These are phyloP conservation scores for Sphyrna mokarran DNA, from an alignment of 2,113 vertebrate genomes.

Conservation along the genomic window DNA sequence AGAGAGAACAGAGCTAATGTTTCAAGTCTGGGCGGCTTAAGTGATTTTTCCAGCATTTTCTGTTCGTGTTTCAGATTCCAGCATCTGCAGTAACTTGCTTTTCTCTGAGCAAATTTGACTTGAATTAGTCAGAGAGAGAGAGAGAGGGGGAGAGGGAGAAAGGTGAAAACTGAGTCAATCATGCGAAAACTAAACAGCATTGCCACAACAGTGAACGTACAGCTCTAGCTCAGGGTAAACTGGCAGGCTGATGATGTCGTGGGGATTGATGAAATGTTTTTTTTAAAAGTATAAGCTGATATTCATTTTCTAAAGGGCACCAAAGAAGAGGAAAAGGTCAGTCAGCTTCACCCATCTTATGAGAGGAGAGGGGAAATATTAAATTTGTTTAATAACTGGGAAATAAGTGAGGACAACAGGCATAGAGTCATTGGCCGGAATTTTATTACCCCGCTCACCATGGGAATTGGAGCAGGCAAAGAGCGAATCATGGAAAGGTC, in stretches of 20 bases:
- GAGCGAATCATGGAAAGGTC: too few relatives aligned
- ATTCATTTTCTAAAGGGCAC: background rate
- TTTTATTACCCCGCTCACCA: too few relatives aligned
- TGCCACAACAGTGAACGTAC: background rate
- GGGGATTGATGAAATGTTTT: too few relatives aligned
- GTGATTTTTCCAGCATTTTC: too few relatives aligned
- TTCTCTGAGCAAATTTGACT: background rate
- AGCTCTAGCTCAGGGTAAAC: background rate
- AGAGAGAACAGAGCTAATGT: too few relatives aligned
- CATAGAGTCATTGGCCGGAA: too few relatives aligned
- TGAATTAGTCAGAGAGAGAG: background rate
- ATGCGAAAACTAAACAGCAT: background rate
- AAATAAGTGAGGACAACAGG: background rate
- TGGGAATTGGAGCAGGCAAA: too few relatives aligned
- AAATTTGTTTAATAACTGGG: background rate
- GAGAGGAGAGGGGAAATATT: too few relatives aligned
- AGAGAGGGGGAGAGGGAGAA: background rate
- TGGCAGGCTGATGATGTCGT: background rate
- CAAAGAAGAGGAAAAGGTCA: background rate
- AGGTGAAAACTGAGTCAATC: background rate
- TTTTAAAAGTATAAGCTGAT: too few relatives aligned
- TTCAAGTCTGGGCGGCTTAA: too few relatives aligned
- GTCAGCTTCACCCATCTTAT: background rate
- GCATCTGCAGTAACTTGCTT: too few relatives aligned
- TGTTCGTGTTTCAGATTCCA: too few relatives aligned